These are phyloP conservation scores for Oncorhynchus keta DNA, from an alignment of 2,113 vertebrate species.

Conservation along the genomic window DNA sequence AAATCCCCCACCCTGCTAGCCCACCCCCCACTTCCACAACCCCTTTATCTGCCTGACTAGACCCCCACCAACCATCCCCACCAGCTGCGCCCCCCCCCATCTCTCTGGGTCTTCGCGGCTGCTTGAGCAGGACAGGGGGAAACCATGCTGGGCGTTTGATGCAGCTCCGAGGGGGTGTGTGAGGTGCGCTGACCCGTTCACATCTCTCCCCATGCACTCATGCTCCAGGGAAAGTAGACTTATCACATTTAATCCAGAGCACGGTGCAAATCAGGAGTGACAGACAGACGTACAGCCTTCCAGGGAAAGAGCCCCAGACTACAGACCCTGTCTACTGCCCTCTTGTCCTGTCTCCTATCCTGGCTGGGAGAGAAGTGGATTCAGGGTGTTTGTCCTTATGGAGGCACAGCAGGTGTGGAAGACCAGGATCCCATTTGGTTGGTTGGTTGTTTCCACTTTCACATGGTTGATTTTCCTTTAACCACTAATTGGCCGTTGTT, in stretches of 20 bases:
- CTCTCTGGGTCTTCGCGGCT: conserved; percentile 44
- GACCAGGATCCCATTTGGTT: not conserved
- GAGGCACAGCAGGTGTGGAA: not conserved
- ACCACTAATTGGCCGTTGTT: not conserved
- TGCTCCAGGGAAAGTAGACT: conserved; percentile 81
- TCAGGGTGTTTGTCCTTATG: not conserved
- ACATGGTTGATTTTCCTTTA: not conserved
- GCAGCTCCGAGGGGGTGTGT: conserved; percentile 87
- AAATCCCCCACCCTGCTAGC: conserved; percentile 55
- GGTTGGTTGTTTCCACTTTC: not conserved
- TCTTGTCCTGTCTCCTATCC: not conserved
- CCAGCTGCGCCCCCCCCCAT: conserved; percentile 42
- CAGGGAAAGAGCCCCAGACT: not conserved
- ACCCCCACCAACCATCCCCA: conserved; percentile 32
- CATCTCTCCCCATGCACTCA: conserved; percentile 81
- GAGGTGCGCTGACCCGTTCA: conserved; percentile 81
- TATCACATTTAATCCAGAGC: conserved; percentile 83
- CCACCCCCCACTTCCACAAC: conserved; percentile 42
- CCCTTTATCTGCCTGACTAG: conserved; percentile 34
- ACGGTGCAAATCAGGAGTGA: conserved; percentile 78
- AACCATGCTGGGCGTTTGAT: conserved; percentile 83
- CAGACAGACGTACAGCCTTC: not conserved
- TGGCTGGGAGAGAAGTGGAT: not conserved
- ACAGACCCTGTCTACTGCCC: not conserved
- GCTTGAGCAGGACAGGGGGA: conserved; percentile 70